Evolutionary conservation across 1,140 invertebrate species (phyloP).

Genomic region (Spodoptera frugiperda): DNA sequence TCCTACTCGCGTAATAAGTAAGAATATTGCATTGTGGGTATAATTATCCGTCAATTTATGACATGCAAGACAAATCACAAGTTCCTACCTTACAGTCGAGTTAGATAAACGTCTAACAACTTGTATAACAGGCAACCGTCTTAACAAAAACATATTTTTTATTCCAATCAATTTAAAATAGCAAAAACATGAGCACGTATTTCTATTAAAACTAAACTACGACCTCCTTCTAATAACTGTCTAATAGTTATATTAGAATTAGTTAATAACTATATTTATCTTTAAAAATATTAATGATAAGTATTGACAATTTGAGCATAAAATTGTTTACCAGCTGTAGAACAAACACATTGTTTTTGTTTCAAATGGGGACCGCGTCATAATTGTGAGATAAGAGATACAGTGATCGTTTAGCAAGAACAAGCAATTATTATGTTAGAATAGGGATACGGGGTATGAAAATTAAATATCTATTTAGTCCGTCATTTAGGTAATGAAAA

Average conservation of each 20-base stretch:
- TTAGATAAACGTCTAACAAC: slow-evolving; percentile 18
- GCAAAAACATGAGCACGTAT: not conserved
- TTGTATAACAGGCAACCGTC: not conserved
- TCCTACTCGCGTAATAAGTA: too few relatives aligned
- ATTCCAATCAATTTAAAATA: not conserved
- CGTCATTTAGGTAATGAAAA: too few relatives aligned
- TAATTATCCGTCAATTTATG: not conserved
- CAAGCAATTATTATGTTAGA: slow-evolving; percentile 1
- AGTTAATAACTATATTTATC: not conserved
- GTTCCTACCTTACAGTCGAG: slow-evolving; percentile 24
- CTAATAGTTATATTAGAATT: slow-evolving; percentile 20
- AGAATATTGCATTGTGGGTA: too few relatives aligned
- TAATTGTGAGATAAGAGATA: not conserved
- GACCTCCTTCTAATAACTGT: not conserved
- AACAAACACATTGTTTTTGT: slow-evolving; percentile 30
- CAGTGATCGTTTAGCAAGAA: not conserved
- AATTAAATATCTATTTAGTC: too few relatives aligned
- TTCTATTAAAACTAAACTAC: not conserved
- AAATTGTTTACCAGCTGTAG: slow-evolving; percentile 3
- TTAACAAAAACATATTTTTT: slow-evolving; percentile 16
- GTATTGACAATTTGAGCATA: slow-evolving; percentile 1
- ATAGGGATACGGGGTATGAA: not conserved
- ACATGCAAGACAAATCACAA: not conserved
- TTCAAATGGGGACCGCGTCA: slow-evolving; percentile 8
- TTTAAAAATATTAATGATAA: slow-evolving; percentile 2